phyloP scores from a whole-genome alignment of 2,797 vertebrate species.

The Tauraco hartlaubi region DNA sequence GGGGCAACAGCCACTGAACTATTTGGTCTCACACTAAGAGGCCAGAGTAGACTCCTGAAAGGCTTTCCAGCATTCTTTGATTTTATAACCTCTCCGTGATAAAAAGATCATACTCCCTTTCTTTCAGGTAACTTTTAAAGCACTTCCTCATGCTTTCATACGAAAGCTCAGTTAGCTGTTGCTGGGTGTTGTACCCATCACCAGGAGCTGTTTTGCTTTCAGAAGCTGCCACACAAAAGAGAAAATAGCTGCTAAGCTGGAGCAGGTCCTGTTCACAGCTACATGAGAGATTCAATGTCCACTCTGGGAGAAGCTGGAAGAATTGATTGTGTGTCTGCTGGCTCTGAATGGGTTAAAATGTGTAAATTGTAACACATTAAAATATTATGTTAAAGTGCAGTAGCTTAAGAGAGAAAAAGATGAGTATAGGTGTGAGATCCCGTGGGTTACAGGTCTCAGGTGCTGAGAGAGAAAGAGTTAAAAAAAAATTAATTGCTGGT shows the following conservation, averaged over 20 bases:
- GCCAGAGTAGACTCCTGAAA: conserved; percentile 22
- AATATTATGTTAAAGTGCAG: neutral
- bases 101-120: neutral
- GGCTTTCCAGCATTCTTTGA: neutral
- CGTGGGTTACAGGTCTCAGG: neutral
- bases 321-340: neutral
- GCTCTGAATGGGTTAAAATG: neutral
- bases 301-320: neutral
- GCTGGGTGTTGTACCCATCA: neutral
- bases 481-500: neutral
- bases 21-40: neutral
- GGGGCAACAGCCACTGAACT: conserved; percentile 19
- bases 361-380: neutral
- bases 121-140: conserved; percentile 35
- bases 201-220: conserved; percentile 31
- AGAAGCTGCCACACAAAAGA: neutral
- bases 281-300: neutral
- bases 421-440: neutral
- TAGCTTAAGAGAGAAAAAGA: neutral
- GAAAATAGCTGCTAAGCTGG: neutral
- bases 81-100: conserved; percentile 13
- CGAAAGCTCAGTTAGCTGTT: neutral
- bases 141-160: neutral
- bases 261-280: neutral
- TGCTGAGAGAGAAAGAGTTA: neutral